Base-by-base conservation (phyloP, 1,140 invertebrate species). In the Anthonomus grandis region DNA sequence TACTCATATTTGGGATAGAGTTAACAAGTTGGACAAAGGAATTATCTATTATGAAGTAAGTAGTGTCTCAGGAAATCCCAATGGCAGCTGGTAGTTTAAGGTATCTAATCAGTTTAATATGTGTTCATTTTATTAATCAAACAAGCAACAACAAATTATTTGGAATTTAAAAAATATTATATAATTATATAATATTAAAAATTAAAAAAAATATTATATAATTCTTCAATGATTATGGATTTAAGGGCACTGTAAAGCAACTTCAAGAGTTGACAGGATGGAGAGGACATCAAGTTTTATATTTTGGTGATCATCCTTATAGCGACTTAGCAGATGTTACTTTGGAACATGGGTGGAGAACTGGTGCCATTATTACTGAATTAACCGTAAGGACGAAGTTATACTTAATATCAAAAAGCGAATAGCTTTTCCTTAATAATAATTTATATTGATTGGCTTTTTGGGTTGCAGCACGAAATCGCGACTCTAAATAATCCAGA, bases 231-330 rank as follows among this genome's bases (percentile, higher is more conserved):
- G 19, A 45, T 46, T 47, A 2, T 21, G 9, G 10, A 27, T 37
- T 58, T 60, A 31, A 95, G 90, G 95, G 95, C 4, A 97, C 94
- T 22, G 86, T 97, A 6, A 87, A 87, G 67, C 87, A 95, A 67
- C 76, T 98, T 24, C 90, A 94, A 72, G 85, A 93, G 38, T 81
- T 96, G 68, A 98, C 94, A 4, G 91, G 89, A 0, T 98, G 95
- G 93, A 79, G 84, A 48, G 93, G 93, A 0, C 87, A 91, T 64
- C 87, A 92, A 63, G 94, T 98, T 9, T 73, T 98, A 5, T 98
- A 98, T 74, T 97, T 97, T 77, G 96, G 95, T 0, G 95, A 98
- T 78, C 95, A 98, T 80, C 93, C 96, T 0, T 98, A 97, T 76
- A 95, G 88, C 70, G 96, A 98, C 77, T 79, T 98, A 49, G 95